A percentile compares a stretch with the other conserved stretches of the same genome.
These are phyloP conservation scores for Morone chrysops DNA, from an alignment of 2,113 vertebrate species.

Conservation along the genomic window DNA sequence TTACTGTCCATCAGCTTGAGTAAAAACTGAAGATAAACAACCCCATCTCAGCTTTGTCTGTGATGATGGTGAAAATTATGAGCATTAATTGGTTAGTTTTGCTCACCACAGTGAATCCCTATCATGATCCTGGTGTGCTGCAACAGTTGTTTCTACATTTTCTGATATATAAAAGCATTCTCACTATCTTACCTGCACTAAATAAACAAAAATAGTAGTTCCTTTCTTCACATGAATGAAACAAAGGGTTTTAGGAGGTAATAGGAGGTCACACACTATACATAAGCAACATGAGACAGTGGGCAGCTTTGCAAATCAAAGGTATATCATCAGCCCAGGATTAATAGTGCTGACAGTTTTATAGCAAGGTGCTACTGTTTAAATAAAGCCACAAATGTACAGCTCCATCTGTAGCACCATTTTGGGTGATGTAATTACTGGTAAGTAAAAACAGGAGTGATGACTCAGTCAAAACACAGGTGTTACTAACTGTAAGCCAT, in stretches of 20 bases:
- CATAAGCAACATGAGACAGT: slow-evolving; percentile 44
- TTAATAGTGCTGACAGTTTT: slow-evolving; percentile 80
- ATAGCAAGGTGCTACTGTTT: slow-evolving; percentile 73
- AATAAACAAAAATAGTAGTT: background rate
- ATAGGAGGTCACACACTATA: slow-evolving; percentile 31
- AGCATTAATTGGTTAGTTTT: background rate
- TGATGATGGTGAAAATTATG: background rate
- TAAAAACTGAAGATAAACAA: no score
- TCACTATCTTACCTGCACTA: background rate
- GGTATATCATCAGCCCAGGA: slow-evolving; percentile 58
- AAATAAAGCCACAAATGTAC: slow-evolving; percentile 65
- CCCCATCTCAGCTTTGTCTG: background rate
- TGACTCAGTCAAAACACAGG: slow-evolving; percentile 55
- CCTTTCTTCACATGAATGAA: slow-evolving; percentile 5
- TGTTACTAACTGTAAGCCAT: slow-evolving; percentile 70
- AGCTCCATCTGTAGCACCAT: slow-evolving; percentile 51
- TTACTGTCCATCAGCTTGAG: background rate
- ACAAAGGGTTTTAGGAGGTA: slow-evolving; percentile 5
- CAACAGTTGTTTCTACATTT: background rate
- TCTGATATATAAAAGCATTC: background rate
- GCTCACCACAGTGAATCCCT: background rate
- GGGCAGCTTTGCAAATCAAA: slow-evolving; percentile 59
- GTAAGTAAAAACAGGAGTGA: slow-evolving; percentile 76
- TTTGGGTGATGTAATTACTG: slow-evolving; percentile 69
- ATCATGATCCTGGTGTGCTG: background rate